Conservation (phyloP, 2,113 vertebrate genomes). For the Orthochromis malagaraziensis region DNA sequence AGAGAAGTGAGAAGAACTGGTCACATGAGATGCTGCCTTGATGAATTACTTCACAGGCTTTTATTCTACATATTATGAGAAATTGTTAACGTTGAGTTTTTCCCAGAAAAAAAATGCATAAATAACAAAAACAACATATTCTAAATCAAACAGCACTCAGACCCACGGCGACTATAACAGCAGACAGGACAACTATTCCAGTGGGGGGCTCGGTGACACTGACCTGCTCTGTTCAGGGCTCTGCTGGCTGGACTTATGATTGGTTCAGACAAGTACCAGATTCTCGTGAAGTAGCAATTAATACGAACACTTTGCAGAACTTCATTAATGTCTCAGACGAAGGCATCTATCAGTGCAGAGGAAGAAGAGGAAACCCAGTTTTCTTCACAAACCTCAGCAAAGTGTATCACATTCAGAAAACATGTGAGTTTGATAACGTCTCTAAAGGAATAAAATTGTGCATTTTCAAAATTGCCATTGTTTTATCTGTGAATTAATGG, state of each 20-base stretch:
- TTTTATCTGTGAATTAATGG: too few relatives aligned
- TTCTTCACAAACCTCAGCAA: background rate
- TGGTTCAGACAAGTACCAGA: background rate
- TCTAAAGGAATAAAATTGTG: too few relatives aligned
- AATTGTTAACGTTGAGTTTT: accelerated
- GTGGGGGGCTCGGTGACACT: background rate
- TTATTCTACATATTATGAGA: accelerated
- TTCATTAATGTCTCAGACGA: background rate
- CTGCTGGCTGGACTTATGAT: background rate
- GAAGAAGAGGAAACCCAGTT: background rate
- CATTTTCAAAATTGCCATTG: too few relatives aligned
- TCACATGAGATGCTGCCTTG: accelerated
- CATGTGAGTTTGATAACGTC: background rate
- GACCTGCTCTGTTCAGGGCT: background rate
- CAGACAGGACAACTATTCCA: background rate
- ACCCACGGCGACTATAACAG: background rate
- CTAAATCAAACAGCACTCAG: background rate
- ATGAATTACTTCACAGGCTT: accelerated
- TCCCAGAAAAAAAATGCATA: accelerated
- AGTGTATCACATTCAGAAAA: background rate
- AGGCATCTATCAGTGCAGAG: background rate
- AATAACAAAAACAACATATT: accelerated
- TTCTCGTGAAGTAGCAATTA: accelerated
- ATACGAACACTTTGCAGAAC: accelerated
- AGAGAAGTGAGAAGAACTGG: accelerated